phyloP scores from a whole-genome alignment of 2,888 invertebrate species.

The Eupithecia subumbrata region DNA sequence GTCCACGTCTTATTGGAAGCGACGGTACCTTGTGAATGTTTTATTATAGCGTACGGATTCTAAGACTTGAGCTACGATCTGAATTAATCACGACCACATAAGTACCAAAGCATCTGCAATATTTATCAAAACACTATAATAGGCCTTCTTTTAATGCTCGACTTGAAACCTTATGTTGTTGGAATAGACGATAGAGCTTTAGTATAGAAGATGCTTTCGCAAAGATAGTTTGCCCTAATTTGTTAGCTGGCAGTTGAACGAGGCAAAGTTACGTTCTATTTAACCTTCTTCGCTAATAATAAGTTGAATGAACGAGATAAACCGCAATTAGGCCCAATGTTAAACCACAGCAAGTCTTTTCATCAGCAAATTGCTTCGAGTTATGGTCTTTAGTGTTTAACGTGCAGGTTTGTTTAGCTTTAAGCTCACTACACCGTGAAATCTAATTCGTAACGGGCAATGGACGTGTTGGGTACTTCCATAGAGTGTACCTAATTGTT shows the following conservation, averaged over 20 bases:
- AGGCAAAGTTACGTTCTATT: slow-evolving; percentile 4
- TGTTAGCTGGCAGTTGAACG: slow-evolving; percentile 6
- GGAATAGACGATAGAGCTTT: not conserved
- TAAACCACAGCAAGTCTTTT: slow-evolving; percentile 12
- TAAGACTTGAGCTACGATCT: slow-evolving; percentile 28
- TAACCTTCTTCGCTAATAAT: not conserved
- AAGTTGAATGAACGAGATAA: slow-evolving; percentile 19
- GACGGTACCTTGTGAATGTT: slow-evolving; percentile 24
- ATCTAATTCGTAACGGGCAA: slow-evolving; percentile 16
- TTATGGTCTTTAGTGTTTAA: not conserved
- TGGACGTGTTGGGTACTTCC: slow-evolving; percentile 3
- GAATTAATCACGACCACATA: slow-evolving; percentile 31
- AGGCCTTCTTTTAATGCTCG: not conserved
- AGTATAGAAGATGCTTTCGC: slow-evolving; percentile 14
- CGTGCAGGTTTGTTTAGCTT: slow-evolving; percentile 20
- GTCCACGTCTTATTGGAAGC: not conserved
- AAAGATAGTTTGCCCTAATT: slow-evolving; percentile 16
- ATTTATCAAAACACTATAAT: slow-evolving; percentile 29
- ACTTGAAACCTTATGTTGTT: slow-evolving; percentile 15
- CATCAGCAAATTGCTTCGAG: slow-evolving; percentile 1
- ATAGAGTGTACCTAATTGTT: not conserved
- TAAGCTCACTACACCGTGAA: slow-evolving; percentile 11
- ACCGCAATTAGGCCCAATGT: not conserved
- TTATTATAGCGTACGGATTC: slow-evolving; percentile 26
- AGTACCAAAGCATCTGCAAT: slow-evolving; percentile 30